Evolutionary conservation across 2,888 invertebrate species (phyloP), one percentile per base, ranked within the genome.

Genomic region (Caenorhabditis parvicauda): DNA sequence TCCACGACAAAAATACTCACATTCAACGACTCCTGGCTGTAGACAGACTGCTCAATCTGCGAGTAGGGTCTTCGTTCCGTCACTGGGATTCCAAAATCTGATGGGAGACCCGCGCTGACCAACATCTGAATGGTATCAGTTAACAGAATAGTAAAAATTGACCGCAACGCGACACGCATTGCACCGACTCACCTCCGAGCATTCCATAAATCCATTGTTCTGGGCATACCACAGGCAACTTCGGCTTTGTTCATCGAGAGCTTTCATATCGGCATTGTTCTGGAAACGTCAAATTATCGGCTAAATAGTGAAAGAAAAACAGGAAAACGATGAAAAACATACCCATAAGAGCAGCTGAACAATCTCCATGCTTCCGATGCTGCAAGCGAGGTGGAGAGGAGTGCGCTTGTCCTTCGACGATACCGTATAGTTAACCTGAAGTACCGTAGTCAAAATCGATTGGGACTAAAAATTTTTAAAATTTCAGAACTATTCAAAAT

Each of bases 341-440:
- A 94, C 94, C 94, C 94, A 95, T 82, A 95, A 88, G 44, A 95
- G 86, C 42, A 95, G 86, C 83, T 94, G 94, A 14, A 92, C 89
- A 77, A 92, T 89, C 37, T 76, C 78, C 9, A 76, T 61, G 25
- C 70, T 64, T 35, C 74, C 77, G 52, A 59, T 70, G 37, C 69
- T 67, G 82, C 92, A 90, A 19, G 94, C 92, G 63, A 94, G 86
- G 79, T 95, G 89, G 59, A 95, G 84, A 0, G 91, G 89, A 9
- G 90, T 90, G 67, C 91, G 85, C 61, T 88, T 85, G 84, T 91
- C 91, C 62, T 88, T 86, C 25, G 87, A 85, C 71, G 87, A 88
- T 52, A 90, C 88, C 27, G 88, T 87, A 64, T 88, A 86, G 84
- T 89, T 91, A 52, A 90, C 88, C 74, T 88, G 89, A 75, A 89